phyloP scores from a whole-genome alignment of 2,113 vertebrate genomes.

The Solea solea region DNA sequence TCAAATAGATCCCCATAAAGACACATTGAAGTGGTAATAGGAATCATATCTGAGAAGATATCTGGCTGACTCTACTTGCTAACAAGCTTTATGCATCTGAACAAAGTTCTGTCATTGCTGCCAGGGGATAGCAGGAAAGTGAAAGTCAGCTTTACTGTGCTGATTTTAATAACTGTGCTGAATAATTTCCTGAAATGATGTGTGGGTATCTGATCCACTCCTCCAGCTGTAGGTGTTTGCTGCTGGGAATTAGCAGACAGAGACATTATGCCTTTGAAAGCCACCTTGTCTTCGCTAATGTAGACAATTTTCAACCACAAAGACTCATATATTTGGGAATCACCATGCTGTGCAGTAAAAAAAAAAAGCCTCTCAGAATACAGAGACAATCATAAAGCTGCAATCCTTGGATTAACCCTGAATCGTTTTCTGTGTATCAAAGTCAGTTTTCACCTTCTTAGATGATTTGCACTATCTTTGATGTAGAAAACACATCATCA shows the following conservation, averaged over 20 bases:
- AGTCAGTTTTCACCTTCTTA: slow-evolving; percentile 22
- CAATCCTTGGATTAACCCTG: slow-evolving; percentile 44
- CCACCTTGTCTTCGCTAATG: slow-evolving; percentile 53
- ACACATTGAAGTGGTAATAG: background rate
- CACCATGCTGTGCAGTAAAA: slow-evolving; percentile 19
- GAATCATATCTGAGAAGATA: slow-evolving; percentile 15
- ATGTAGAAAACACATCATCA: slow-evolving; percentile 14
- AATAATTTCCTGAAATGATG: slow-evolving; percentile 64
- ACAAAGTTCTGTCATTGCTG: slow-evolving; percentile 11
- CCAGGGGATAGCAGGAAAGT: slow-evolving; percentile 25
- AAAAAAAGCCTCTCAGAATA: slow-evolving; percentile 32
- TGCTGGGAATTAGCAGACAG: slow-evolving; percentile 42
- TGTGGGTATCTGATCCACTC: slow-evolving; percentile 24
- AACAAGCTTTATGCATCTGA: slow-evolving; percentile 39
- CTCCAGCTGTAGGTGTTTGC: slow-evolving; percentile 48
- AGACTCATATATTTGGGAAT: slow-evolving; percentile 47
- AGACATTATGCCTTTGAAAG: slow-evolving; percentile 52
- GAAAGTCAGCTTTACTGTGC: slow-evolving; percentile 31
- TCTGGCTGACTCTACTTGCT: slow-evolving; percentile 12
- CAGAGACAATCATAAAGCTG: slow-evolving; percentile 14
- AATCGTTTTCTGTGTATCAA: slow-evolving; percentile 20
- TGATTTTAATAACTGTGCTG: slow-evolving; percentile 53
- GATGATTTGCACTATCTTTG: slow-evolving; percentile 9
- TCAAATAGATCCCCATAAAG: slow-evolving; percentile 14
- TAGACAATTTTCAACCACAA: slow-evolving; percentile 47